Evolutionary conservation across 2,888 invertebrate species (phyloP).

Genomic region (Cyclophora punctaria): DNA sequence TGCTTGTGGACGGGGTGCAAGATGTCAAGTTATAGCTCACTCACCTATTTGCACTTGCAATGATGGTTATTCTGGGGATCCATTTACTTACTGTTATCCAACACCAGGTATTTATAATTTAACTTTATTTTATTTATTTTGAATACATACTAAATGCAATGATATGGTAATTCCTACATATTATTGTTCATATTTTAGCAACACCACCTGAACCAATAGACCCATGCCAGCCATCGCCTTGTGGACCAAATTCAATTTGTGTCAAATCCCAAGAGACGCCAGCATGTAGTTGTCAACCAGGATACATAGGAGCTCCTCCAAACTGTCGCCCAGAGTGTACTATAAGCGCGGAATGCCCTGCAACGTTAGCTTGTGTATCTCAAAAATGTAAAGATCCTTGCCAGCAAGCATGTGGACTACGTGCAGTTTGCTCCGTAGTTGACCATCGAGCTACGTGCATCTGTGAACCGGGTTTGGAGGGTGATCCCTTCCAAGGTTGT

Average conservation of each 20-base stretch:
- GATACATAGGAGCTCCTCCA: constrained; percentile 78
- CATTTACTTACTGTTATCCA: constrained; percentile 78
- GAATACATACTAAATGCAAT: no score
- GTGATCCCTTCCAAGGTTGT: constrained; percentile 78
- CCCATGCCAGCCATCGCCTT: constrained; percentile 81
- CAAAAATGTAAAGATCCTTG: constrained; percentile 80
- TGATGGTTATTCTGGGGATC: constrained; percentile 81
- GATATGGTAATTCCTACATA: not conserved
- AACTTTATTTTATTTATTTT: not conserved
- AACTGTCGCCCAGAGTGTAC: constrained; percentile 81
- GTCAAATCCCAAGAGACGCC: constrained; percentile 76
- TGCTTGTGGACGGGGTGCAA: constrained; percentile 82
- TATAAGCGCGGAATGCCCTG: constrained; percentile 80
- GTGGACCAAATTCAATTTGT: constrained; percentile 79
- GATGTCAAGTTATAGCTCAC: constrained; percentile 83
- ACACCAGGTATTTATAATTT: constrained; percentile 60
- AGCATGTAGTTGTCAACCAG: constrained; percentile 77
- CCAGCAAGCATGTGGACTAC: constrained; percentile 77
- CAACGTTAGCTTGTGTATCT: constrained; percentile 77
- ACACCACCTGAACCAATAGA: constrained; percentile 42
- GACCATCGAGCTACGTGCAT: constrained; percentile 80
- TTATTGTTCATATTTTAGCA: constrained; percentile 26
- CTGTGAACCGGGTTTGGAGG: constrained; percentile 76
- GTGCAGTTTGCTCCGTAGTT: constrained; percentile 75
- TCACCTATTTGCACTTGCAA: constrained; percentile 84